Evolutionary conservation across 1,140 invertebrate species (phyloP), one percentile per base, ranked within the genome.

Genomic region (Anadara kagoshimensis): DNA sequence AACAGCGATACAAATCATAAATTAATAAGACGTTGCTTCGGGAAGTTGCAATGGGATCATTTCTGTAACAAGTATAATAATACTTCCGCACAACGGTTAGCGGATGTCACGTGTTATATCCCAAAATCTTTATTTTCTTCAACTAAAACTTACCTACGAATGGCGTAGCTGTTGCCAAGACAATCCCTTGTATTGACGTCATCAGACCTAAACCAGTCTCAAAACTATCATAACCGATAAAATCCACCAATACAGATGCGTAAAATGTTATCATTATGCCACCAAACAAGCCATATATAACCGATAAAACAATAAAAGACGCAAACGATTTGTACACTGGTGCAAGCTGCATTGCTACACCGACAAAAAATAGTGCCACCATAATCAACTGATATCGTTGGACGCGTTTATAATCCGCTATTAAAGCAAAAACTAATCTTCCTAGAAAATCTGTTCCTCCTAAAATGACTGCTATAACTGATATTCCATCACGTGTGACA

Each of bases 211-310:
- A 29, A 4, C 49, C 61, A 54, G 49, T 53, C 10, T 63, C 49
- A 20, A 71, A 56, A 12, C 47, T 24, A 14, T 71, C 59, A 14
- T 44, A 2, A 4, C 69, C 69, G 1, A 71, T n/a, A 29, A 64
- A 56, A 24, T 71, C 69, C 47, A 71, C 47, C 45, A 59, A 71
- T 0, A 71, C 51, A 0, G 69, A 61, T 12, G 69, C 36, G 45
- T 71, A 63, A 51, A 71, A 26, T n/a, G 59, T 53, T 12, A 63
- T 20, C n/a, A 71, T 29, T 0, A 54, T 29, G 7, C 69, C 69
- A 53, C 69, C 45, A 41, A 71, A 71, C 0, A 71, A 11, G 0
- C 69, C 69, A 41, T 54, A 71, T 14, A 56, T 14, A 22, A 56
- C 45, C 14, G 51, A 41, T 20, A 71, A 71, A 4, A 71, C 10